Conservation (phyloP, 2,888 invertebrate species). For the Cephus spinipes region DNA sequence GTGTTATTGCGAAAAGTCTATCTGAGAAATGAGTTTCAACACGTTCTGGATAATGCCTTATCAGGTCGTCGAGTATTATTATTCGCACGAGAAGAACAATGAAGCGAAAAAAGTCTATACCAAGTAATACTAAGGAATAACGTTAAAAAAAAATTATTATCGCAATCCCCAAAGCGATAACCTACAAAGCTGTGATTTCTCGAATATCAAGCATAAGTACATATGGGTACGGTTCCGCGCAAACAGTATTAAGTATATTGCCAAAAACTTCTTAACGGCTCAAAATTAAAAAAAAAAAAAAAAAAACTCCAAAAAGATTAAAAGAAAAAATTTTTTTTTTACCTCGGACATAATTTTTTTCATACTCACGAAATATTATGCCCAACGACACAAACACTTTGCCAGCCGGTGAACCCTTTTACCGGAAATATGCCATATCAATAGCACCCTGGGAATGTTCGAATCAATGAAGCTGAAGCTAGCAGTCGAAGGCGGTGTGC, state of each 20-base stretch:
- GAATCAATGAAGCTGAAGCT: neutral
- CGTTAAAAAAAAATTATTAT: neutral
- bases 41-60: neutral
- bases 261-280: neutral
- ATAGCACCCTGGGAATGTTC: neutral
- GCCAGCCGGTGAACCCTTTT: neutral
- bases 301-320: too few species aligned
- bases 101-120: neutral
- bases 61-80: neutral
- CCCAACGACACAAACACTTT: neutral
- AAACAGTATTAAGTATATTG: neutral
- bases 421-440: neutral
- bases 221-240: too few species aligned
- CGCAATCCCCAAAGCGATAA: neutral
- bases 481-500: too few species aligned
- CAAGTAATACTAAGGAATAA: neutral
- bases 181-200: neutral
- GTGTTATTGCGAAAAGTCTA: neutral
- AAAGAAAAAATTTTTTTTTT: too few species aligned
- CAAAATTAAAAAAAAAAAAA: too few species aligned
- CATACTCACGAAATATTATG: neutral
- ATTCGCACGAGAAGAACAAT: neutral
- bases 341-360: neutral
- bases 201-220: neutral
- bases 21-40: neutral